Evolutionary conservation across 1,140 invertebrate species (phyloP).

Genomic region (Lucilia cuprina): DNA sequence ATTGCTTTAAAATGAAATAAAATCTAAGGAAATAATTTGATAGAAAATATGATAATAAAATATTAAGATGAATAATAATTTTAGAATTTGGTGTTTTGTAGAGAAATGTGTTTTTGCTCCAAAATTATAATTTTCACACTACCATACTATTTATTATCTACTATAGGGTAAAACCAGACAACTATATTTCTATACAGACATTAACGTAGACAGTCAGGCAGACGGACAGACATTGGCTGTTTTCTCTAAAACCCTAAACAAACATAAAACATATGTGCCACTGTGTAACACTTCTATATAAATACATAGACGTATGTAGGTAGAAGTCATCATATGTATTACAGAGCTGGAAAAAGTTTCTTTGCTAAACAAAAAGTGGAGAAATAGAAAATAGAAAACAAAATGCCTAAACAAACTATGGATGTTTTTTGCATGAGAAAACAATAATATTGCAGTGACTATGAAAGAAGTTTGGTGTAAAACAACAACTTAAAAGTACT

Average conservation of each 20-base stretch:
- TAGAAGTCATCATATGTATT: background rate
- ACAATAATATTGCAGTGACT: background rate
- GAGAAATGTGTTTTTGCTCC: background rate
- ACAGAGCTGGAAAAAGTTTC: background rate
- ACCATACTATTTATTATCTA: background rate
- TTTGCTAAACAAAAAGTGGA: background rate
- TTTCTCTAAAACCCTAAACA: background rate
- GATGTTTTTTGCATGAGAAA: too few relatives aligned
- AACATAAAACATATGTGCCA: background rate
- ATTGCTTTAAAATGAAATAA: too few relatives aligned
- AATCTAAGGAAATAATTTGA: too few relatives aligned
- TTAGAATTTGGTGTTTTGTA: too few relatives aligned
- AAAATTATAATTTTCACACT: background rate
- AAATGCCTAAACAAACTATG: too few relatives aligned
- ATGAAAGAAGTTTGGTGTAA: background rate
- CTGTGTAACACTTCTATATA: background rate
- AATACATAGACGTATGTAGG: background rate
- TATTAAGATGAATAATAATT: too few relatives aligned
- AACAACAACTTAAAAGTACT: background rate
- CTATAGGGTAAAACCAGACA: background rate
- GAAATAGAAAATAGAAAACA: too few relatives aligned
- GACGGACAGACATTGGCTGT: background rate
- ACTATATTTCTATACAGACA: background rate
- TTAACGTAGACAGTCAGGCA: background rate
- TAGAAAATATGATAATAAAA: background rate